Evolutionary conservation across 2,113 vertebrate genomes (phyloP).

Genomic region (Theristicus caerulescens): DNA sequence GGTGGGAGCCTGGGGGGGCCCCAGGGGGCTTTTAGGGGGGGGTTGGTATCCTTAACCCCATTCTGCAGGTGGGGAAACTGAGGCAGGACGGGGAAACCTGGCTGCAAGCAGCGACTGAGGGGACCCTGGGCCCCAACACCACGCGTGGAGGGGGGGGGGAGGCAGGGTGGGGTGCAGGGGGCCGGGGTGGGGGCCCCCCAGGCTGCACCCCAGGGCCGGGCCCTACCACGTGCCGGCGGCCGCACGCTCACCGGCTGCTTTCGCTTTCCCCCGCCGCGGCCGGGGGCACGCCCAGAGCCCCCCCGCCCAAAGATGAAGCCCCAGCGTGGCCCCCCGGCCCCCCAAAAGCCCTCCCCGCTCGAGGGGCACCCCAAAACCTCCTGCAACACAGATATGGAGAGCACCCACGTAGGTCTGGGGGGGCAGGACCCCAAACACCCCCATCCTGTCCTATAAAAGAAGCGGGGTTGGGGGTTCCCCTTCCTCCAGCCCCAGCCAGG

Average conservation of each 20-base stretch:
- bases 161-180: neutral
- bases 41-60: too few relatives aligned
- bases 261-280: neutral
- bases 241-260: conserved; percentile 45
- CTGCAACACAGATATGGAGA: too few relatives aligned
- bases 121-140: neutral
- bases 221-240: conserved; percentile 46
- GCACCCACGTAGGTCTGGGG: neutral
- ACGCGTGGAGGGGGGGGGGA: fast-evolving
- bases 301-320: neutral
- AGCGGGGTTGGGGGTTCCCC: neutral
- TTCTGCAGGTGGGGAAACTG: neutral
- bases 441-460: neutral
- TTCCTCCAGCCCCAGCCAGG: neutral
- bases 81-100: fast-evolving
- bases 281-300: neutral
- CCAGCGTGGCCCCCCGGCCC: neutral
- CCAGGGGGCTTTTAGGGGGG: too few relatives aligned
- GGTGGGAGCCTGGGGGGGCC: too few relatives aligned
- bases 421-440: neutral
- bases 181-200: neutral
- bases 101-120: fast-evolving
- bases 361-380: neutral
- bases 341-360: neutral
- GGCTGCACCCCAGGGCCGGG: neutral